Percentiles rank a stretch among this genome's conserved stretches.
Conservation (phyloP, 2,888 invertebrate species). For the Proisotoma minuta region DNA sequence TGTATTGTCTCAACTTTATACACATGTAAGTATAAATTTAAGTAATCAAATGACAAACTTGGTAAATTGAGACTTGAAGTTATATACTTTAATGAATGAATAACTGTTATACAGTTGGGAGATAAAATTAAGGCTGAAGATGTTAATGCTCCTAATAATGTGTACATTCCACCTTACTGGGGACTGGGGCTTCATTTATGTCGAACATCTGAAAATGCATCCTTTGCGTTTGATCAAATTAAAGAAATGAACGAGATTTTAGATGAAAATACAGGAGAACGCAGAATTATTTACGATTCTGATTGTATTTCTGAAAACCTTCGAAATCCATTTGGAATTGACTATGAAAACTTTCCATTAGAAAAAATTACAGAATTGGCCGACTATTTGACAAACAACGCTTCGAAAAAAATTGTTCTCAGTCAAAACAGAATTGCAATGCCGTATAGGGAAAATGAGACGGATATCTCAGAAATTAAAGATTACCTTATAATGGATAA, state of each 20-base stretch:
- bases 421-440: conserved; percentile 22
- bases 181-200: conserved; percentile 54
- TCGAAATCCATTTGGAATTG: conserved; percentile 44
- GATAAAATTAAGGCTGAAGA: too few species aligned
- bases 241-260: conserved; percentile 3
- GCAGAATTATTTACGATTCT: conserved; percentile 50
- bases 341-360: conserved; percentile 27
- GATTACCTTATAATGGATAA: conserved; percentile 3
- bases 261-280: neutral
- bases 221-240: conserved; percentile 48
- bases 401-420: conserved; percentile 22
- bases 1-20: conserved; percentile 52
- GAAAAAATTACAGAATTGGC: conserved; percentile 28
- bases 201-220: conserved; percentile 48
- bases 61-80: too few species aligned
- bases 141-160: too few species aligned
- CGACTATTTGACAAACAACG: neutral
- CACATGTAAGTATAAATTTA: conserved; percentile 18
- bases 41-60: conserved; percentile 23
- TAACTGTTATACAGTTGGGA: too few species aligned
- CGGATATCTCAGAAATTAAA: neutral
- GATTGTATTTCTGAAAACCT: conserved; percentile 55
- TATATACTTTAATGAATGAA: too few species aligned
- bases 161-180: conserved; percentile 52
- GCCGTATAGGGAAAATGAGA: conserved; percentile 2